These are phyloP conservation scores for Phoebastria nigripes DNA, from an alignment of 2,797 vertebrate species.

Conservation along the genomic window DNA sequence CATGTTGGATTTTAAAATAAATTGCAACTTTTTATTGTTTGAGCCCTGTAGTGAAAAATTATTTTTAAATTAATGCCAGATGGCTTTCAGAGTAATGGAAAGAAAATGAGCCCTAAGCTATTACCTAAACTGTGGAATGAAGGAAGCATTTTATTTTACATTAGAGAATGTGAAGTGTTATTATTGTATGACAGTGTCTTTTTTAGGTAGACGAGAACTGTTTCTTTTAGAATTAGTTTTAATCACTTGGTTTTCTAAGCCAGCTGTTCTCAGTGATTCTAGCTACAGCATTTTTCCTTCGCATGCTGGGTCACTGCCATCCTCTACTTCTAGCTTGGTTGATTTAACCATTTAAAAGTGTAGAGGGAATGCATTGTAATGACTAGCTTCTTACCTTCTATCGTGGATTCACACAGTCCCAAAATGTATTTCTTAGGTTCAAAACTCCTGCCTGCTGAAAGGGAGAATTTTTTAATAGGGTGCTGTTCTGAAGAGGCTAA, in stretches of 20 bases:
- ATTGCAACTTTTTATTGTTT: constrained; percentile 27
- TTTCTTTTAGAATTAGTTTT: constrained; percentile 53
- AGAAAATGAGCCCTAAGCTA: constrained; percentile 20
- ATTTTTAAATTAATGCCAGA: constrained; percentile 50
- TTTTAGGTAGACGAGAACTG: neutral
- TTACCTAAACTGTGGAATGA: constrained; percentile 19
- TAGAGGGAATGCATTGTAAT: neutral
- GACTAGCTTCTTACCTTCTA: neutral
- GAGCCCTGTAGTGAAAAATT: neutral
- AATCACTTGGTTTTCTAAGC: neutral
- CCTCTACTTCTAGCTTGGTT: neutral
- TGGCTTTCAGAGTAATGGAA: constrained; percentile 32
- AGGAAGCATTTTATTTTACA: constrained; percentile 41
- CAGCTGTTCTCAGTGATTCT: neutral
- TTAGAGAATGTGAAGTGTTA: constrained; percentile 11
- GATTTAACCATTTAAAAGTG: neutral
- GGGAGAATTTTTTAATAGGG: neutral
- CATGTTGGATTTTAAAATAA: constrained; percentile 1
- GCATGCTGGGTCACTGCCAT: neutral
- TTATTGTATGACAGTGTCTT: neutral
- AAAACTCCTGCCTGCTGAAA: neutral
- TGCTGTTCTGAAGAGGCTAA: neutral
- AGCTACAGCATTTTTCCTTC: neutral
- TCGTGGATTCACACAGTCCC: neutral
- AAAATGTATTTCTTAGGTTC: neutral